Base-by-base conservation (phyloP, 2,797 vertebrate species). In the Melanotaenia parkinsoni region DNA sequence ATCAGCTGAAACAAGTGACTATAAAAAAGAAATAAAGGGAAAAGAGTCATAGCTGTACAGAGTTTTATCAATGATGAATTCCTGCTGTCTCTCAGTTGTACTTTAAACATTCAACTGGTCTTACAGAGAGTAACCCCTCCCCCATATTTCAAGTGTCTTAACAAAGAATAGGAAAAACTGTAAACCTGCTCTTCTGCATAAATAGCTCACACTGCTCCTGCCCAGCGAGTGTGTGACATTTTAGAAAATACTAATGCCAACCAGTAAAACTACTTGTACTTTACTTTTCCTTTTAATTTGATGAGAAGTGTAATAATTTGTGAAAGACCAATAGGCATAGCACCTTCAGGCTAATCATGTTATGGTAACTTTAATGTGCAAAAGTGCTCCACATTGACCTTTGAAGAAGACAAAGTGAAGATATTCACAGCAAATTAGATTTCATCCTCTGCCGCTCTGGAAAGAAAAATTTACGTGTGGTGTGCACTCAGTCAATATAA, bases 81-180 rank as follows among this genome's bases (percentile, higher is more conserved):
- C 24, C 33, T 4, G 38, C 16, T 33, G 43, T 33, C 47, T 61
- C 22, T 60, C 5, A 45, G 1, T 32, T 35, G 11, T 38, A 20
- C 26, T 35, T 16, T 53, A 45, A 53, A 33, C 13, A 35, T 59
- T 47, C 62, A 59, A 57, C 59, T 50, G 70, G 13, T 66, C 56
- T 28, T 14, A 30, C 32, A 35, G 22, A 65, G 24, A 50, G 45
- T 50, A 43, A 47, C n/a, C n/a, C n/a, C 6, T 0, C 38, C 58
- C 72, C 38, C 1, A 1, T 37, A 72, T 32, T 80, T 37, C 26
- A 45, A 72, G 58, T 38, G 61, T 74, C 43, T 70, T 54, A 82
- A 80, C 76, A 76, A 81, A 84, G 58, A 56, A 57, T 24, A 77
- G 67, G 56, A 80, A 71, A 76, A 35, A 37, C 33, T 26, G 58